Conservation (phyloP, 2,888 invertebrate species). For the Phania funesta region DNA sequence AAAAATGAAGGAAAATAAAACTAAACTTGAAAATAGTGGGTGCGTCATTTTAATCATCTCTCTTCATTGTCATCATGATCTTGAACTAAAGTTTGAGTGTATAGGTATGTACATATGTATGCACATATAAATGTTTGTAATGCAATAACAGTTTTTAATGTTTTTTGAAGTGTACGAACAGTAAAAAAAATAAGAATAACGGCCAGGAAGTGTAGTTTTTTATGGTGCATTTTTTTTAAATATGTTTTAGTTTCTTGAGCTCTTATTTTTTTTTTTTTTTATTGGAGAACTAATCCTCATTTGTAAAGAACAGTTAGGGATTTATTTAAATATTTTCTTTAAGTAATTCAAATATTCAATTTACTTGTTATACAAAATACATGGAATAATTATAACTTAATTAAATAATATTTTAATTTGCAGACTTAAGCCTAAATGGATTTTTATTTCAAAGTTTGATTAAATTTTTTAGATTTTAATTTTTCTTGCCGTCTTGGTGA, state of each 20-base stretch:
- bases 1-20: slow-evolving; percentile 5
- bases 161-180: neutral
- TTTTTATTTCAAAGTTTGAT: no score
- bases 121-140: slow-evolving; percentile 23
- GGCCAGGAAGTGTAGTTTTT: slow-evolving; percentile 46
- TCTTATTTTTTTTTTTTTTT: neutral
- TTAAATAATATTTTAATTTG: no score
- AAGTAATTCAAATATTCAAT: no score
- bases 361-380: neutral
- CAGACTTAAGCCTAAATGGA: no score
- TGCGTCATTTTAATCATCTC: slow-evolving; percentile 54
- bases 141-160: slow-evolving; percentile 17
- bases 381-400: no score
- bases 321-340: neutral
- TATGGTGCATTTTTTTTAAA: slow-evolving; percentile 16
- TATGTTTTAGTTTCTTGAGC: slow-evolving; percentile 7
- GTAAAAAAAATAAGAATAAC: neutral
- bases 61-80: slow-evolving; percentile 52
- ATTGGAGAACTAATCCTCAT: slow-evolving; percentile 16
- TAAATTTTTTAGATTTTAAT: no score
- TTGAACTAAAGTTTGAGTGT: slow-evolving; percentile 34
- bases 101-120: slow-evolving; percentile 18
- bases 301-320: neutral
- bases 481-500: no score
- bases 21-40: slow-evolving; percentile 52